Evolutionary conservation across 2,797 vertebrate species (phyloP), one percentile per base, ranked within the genome.

Genomic region (Serranus cabrilla): DNA sequence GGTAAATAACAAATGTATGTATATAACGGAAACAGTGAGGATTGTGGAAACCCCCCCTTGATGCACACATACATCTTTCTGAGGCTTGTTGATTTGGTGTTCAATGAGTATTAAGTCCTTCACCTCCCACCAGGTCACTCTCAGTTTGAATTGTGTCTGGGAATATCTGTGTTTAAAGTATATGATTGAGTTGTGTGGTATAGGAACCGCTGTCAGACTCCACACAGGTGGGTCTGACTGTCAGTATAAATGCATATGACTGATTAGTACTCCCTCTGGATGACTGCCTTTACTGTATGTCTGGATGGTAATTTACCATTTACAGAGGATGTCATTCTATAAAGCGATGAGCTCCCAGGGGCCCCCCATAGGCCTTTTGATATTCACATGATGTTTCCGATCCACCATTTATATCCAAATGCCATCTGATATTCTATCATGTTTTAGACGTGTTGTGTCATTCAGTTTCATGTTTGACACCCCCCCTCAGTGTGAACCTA

Each of bases 381-480:
- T 90, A 80, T 91, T 76, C 51, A 46, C 58, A 66, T 46, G 56
- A 76, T 62, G 45, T 87, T 80, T 86, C 62, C 64, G 31, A 71
- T 78, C 50, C 45, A 47, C 78, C 74, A 51, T 86, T 82, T 80
- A 78, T 70, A 81, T 83, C 83, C 23, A 1, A 82, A 81, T 66
- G 34, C 39, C 69, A 64, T 60, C 59, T 76, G 65, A 83, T 81
- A 82, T 70, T 80, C 56, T 52, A 5, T 85, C 75, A 71, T 83
- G 78, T 88, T 84, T 61, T 27, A 85, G 54, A 71, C 71, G 56
- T 79, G 76, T 86, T 72, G 47, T 70, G 50, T 45, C 74, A 81
- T 87, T 86, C 47, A 69, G 69, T 76, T 86, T 75, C 67, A 80
- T 86, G 89, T 90, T 59, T 76, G 65, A 88, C 85, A 77, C 80